These are phyloP conservation scores for Naja naja DNA, from an alignment of 2,113 vertebrate genomes.

Conservation along the genomic window DNA sequence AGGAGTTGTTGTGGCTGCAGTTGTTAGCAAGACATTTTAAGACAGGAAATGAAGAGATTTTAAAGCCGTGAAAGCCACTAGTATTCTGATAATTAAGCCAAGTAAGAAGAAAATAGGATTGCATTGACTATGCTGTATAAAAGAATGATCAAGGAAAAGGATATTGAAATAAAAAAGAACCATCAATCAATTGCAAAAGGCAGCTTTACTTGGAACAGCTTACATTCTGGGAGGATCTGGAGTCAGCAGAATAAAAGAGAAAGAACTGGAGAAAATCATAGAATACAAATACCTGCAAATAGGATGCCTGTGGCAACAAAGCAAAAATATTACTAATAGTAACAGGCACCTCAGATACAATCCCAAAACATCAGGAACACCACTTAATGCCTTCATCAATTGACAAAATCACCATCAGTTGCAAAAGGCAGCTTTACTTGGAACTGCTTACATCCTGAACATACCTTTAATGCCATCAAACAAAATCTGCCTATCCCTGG, in stretches of 20 bases:
- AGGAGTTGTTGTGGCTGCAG: constrained; percentile 1
- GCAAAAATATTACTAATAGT: not conserved
- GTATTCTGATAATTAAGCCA: constrained; percentile 50
- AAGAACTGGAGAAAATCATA: not conserved
- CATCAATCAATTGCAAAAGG: not conserved
- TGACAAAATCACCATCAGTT: not conserved
- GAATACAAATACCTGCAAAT: not conserved
- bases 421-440: not conserved
- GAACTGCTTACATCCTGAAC: not conserved
- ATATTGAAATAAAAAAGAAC: constrained; percentile 4
- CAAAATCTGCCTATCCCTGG: not conserved
- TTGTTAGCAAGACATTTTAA: constrained; percentile 25
- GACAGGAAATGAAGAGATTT: constrained; percentile 40
- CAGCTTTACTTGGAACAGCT: not conserved
- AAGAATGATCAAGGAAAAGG: constrained; percentile 43
- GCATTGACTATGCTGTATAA: constrained; percentile 45
- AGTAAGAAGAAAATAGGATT: constrained; percentile 60
- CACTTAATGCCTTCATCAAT: not conserved
- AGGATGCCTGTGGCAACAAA: not conserved
- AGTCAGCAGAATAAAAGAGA: not conserved
- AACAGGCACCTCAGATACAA: not conserved
- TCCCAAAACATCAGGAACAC: not conserved
- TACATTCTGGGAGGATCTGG: not conserved
- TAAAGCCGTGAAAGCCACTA: constrained; percentile 28
- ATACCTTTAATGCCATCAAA: not conserved